phyloP scores from a whole-genome alignment of 2,797 vertebrate genomes.

The Channallabes apus region DNA sequence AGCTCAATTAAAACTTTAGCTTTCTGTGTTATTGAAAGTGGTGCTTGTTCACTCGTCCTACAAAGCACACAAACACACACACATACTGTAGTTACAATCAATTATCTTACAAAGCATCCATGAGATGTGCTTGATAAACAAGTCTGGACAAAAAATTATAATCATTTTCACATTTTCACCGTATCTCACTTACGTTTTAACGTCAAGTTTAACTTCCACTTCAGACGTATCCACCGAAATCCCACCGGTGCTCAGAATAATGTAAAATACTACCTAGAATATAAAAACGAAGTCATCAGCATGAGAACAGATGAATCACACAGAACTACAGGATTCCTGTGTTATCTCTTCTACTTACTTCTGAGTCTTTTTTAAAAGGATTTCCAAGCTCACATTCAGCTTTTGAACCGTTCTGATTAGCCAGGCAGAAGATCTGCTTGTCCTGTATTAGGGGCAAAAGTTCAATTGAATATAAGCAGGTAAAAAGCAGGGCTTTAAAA shows the following conservation, averaged over 20 bases:
- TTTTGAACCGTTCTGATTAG: slow-evolving; percentile 86
- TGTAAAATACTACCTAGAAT: slow-evolving; percentile 84
- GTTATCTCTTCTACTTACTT: slow-evolving; percentile 69
- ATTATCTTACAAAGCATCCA: background rate
- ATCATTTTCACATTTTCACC: too few relatives aligned
- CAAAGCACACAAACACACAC: slow-evolving; percentile 38
- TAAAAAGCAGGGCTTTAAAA: background rate
- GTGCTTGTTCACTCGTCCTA: slow-evolving; percentile 89
- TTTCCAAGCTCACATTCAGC: slow-evolving; percentile 90
- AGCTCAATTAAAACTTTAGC: slow-evolving; percentile 85
- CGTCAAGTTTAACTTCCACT: slow-evolving; percentile 80
- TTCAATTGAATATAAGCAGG: background rate
- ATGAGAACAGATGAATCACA: background rate
- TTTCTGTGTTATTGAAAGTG: slow-evolving; percentile 77
- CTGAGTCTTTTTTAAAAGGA: slow-evolving; percentile 84
- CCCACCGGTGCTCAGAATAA: slow-evolving; percentile 84
- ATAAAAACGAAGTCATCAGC: background rate
- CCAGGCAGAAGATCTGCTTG: slow-evolving; percentile 72
- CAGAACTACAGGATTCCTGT: background rate
- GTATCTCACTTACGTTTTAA: slow-evolving; percentile 81
- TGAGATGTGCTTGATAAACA: too few relatives aligned
- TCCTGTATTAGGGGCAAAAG: slow-evolving; percentile 68
- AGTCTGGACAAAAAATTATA: too few relatives aligned
- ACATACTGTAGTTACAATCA: background rate
- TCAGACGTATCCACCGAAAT: slow-evolving; percentile 83